phyloP scores from a whole-genome alignment of 2,888 invertebrate species.

The Cylindroiulus punctatus region DNA sequence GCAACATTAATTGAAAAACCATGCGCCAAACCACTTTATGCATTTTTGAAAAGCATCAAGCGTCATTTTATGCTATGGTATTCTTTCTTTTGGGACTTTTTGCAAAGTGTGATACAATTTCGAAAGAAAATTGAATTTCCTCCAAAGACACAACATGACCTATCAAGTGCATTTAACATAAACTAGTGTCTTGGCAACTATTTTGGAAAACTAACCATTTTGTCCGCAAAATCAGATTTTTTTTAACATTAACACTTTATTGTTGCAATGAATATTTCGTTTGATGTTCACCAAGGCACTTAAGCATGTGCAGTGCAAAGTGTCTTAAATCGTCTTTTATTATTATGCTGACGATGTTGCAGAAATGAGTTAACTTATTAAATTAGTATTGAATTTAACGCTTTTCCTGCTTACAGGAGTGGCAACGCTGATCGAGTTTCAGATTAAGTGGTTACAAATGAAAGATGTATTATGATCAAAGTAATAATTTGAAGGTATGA shows the following conservation, averaged over 20 bases:
- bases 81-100: too few species aligned
- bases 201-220: too few species aligned
- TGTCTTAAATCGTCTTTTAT: slow-evolving; percentile 7
- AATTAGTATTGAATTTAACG: background rate
- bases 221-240: background rate
- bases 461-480: background rate
- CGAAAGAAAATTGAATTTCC: background rate
- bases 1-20: too few species aligned
- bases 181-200: too few species aligned
- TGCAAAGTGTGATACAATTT: too few species aligned
- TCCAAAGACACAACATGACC: background rate
- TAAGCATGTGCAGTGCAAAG: background rate
- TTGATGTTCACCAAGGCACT: background rate
- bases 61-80: too few species aligned
- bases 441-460: background rate
- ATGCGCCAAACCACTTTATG: too few species aligned
- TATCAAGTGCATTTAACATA: too few species aligned
- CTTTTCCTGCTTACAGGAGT: background rate
- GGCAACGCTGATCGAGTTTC: background rate
- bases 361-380: background rate
- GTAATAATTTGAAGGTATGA: background rate
- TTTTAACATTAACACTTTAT: background rate
- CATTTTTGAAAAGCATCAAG: too few species aligned
- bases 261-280: background rate
- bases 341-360: slow-evolving; percentile 10